Conservation (phyloP, 2,113 vertebrate genomes). For the Manacus vitellinus region DNA sequence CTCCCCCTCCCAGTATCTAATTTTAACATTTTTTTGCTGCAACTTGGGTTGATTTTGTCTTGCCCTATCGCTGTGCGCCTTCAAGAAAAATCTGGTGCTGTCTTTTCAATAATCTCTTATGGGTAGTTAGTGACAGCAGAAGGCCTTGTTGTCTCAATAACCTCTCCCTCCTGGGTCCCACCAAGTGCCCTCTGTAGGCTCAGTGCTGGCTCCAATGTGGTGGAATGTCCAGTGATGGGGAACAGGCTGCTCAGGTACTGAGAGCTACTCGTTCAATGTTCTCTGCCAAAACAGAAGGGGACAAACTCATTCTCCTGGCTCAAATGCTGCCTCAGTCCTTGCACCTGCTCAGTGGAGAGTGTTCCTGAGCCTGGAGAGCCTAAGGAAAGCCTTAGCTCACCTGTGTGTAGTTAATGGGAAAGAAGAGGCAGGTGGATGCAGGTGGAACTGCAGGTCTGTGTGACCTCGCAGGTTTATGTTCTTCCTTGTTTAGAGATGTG, state of each 20-base stretch:
- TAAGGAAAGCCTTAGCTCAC: not conserved
- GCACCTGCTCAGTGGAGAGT: not conserved
- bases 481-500: constrained; percentile 3
- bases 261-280: not conserved
- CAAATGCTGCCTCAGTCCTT: not conserved
- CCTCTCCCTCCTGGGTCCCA: not conserved
- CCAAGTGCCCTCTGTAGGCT: not conserved
- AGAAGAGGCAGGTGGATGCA: not conserved
- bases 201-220: not conserved
- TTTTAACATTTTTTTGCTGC: not conserved
- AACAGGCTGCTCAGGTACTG: not conserved
- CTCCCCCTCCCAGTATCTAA: accelerated
- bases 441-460: not conserved
- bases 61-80: accelerated
- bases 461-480: not conserved
- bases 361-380: not conserved
- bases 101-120: not conserved
- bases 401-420: not conserved
- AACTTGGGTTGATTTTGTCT: not conserved
- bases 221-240: not conserved
- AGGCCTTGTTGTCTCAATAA: not conserved
- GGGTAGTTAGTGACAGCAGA: not conserved
- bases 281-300: not conserved
- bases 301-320: not conserved
- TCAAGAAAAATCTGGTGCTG: not conserved